Conservation (phyloP, 1,140 invertebrate species). For the Drosophila hydei region DNA sequence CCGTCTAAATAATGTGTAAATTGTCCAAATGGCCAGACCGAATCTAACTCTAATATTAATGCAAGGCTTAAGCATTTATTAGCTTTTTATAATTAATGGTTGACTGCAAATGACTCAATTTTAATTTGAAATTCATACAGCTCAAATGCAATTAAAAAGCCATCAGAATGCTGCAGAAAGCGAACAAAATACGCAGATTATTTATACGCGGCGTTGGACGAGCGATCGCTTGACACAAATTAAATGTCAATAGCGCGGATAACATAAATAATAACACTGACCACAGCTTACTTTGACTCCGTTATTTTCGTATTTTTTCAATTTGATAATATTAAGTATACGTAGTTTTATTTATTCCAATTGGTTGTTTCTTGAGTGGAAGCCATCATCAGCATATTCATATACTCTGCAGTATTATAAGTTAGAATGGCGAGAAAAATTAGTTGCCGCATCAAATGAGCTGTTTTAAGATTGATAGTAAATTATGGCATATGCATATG, state of each 20-base stretch:
- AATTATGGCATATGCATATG: no score
- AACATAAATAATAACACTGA: slow-evolving; percentile 43
- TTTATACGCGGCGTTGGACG: slow-evolving; percentile 39
- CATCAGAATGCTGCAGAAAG: slow-evolving; percentile 50
- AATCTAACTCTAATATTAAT: slow-evolving; percentile 3
- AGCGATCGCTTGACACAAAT: slow-evolving; percentile 66
- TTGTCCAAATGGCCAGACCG: slow-evolving; percentile 19
- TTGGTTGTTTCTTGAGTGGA: no score
- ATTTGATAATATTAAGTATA: no score
- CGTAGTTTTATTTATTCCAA: no score
- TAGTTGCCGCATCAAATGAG: no score
- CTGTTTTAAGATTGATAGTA: no score
- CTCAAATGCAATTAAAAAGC: slow-evolving; percentile 69
- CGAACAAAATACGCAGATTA: slow-evolving; percentile 19
- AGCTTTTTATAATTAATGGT: slow-evolving; percentile 28
- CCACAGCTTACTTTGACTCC: background rate
- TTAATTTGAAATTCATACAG: slow-evolving; percentile 25
- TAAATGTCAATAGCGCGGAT: slow-evolving; percentile 68
- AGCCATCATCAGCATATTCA: no score
- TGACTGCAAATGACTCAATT: slow-evolving; percentile 60
- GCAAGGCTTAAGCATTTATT: background rate
- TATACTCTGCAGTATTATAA: no score
- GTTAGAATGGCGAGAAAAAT: no score
- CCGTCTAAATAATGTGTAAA: slow-evolving; percentile 42
- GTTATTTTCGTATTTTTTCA: no score